These are phyloP conservation scores for Zaprionus ghesquierei DNA, from an alignment of 1,140 invertebrate species.

Conservation along the genomic window DNA sequence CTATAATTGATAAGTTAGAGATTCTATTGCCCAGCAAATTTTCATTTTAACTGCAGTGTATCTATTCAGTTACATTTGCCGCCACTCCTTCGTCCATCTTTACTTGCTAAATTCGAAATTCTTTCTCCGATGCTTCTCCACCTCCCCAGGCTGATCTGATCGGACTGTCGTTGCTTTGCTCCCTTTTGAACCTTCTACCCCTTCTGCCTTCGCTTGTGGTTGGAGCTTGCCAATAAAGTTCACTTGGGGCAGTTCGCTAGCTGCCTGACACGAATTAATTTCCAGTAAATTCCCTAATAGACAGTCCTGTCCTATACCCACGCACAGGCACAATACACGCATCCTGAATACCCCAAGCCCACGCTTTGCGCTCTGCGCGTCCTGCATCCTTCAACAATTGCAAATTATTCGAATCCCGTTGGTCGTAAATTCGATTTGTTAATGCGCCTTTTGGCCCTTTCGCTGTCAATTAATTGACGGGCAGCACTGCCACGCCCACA, in stretches of 20 bases:
- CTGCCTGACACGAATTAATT: neutral
- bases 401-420: conserved; percentile 16
- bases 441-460: neutral
- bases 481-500: neutral
- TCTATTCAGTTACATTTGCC: no score
- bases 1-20: no score
- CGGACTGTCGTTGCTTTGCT: neutral
- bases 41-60: neutral
- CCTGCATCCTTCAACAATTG: neutral
- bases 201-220: neutral
- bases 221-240: neutral
- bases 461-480: conserved; percentile 8
- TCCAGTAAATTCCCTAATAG: neutral
- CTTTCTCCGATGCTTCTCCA: no score
- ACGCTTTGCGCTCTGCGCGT: neutral
- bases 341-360: neutral
- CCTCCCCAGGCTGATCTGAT: neutral
- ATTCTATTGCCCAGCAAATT: neutral
- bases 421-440: conserved; percentile 11
- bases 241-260: neutral
- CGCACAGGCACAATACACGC: neutral
- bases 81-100: no score
- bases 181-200: neutral
- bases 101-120: no score
- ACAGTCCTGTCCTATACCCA: neutral